Evolutionary conservation across 2,888 invertebrate species (phyloP), one percentile per base, ranked within the genome.

Genomic region (Acronicta psi): DNA sequence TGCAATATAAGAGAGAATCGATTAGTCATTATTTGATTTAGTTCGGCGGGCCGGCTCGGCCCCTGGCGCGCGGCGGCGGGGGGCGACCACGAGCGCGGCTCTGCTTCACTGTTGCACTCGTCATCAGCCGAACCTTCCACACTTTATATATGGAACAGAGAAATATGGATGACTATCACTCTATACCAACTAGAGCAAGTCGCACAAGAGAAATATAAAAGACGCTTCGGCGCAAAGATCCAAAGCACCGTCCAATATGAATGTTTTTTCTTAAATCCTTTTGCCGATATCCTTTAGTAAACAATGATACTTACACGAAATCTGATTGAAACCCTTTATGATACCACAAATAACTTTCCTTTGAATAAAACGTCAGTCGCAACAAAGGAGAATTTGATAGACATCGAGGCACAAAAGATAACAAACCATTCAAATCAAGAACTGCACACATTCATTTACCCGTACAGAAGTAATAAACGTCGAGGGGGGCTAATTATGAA

Each of bases 1-100:
- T 94, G 93, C 93, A 93, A 94, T 94, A 92, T 92, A 89, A 89
- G 91, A 87, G 83, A 88, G 87, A 93, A 91, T 90, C 94, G 93
- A 94, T 94, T 94, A 93, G 94, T 94, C 94, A 94, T 93, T 94
- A 93, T 94, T 93, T 94, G 94, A 93, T 93, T 94, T 94, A 93
- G 94, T 93, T 91, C 91, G 90, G 89, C 89, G 87, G 86, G 84
- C 85, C 83, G 84, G 84, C 78, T 75, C 58, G 88, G 87, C 91
- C 87, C 93, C 93, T 84, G 93, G 83, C 67, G 93, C 64, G 92
- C 57, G 85, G 80, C 92, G 81, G 86, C 89, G 81, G 93, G 93
- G 92, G 92, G 90, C 81, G 85, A 85, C 89, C 88, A 89, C 91
- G 90, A 91, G 84, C 85, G 84, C 83, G 83, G 84, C 80, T 81